Conservation (phyloP, 2,113 vertebrate species). For the Panurus biarmicus region DNA sequence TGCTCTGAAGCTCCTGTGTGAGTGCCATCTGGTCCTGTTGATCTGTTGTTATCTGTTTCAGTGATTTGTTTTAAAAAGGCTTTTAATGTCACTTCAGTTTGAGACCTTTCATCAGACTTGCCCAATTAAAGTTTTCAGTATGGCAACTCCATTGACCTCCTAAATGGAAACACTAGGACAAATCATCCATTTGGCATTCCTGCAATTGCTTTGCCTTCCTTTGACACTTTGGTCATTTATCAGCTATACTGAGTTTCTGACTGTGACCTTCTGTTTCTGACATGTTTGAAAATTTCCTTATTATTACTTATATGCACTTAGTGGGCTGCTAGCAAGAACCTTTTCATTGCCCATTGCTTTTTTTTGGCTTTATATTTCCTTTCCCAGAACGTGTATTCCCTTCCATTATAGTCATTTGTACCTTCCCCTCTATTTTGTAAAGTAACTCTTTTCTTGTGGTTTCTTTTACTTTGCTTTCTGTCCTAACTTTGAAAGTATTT, state of each 20-base stretch:
- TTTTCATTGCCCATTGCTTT: neutral
- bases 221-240: neutral
- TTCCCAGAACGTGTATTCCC: neutral
- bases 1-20: neutral
- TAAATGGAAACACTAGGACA: neutral
- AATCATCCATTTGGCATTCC: neutral
- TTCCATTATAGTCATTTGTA: neutral
- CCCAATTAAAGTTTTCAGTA: neutral
- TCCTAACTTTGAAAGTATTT: neutral
- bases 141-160: neutral
- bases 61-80: slow-evolving; percentile 1
- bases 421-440: neutral
- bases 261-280: neutral
- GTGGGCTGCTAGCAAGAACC: neutral
- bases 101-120: neutral
- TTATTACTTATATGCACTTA: neutral
- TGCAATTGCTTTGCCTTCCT: neutral
- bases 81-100: neutral
- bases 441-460: neutral
- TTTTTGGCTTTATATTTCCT: neutral
- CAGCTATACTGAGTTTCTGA: neutral
- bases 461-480: neutral
- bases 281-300: neutral
- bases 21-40: slow-evolving; percentile 50
- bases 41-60: neutral